phyloP scores from a whole-genome alignment of 2,113 vertebrate species.

The Sander lucioperca region DNA sequence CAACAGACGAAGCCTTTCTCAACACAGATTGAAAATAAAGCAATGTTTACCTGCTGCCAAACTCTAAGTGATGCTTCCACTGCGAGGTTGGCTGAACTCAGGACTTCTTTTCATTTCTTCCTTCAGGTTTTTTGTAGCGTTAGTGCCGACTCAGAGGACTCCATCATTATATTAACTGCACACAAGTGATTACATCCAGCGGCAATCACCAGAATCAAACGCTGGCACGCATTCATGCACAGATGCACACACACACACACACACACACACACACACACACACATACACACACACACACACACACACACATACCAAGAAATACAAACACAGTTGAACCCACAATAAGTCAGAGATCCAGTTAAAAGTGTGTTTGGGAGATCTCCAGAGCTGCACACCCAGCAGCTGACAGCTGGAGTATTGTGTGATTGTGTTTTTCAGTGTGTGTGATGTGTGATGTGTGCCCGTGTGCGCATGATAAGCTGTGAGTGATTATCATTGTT shows the following conservation, averaged over 20 bases:
- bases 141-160: slow-evolving; percentile 14
- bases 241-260: slow-evolving; percentile 30
- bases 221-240: slow-evolving; percentile 39
- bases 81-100: slow-evolving; percentile 18
- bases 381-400: slow-evolving; percentile 73
- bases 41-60: slow-evolving; percentile 21
- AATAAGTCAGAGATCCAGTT: slow-evolving; percentile 51
- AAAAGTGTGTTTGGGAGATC: slow-evolving; percentile 48
- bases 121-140: slow-evolving; percentile 10
- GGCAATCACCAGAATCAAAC: slow-evolving; percentile 65
- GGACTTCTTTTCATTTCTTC: slow-evolving; percentile 10
- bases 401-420: slow-evolving; percentile 82
- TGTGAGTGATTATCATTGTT: slow-evolving; percentile 56
- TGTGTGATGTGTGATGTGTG: slow-evolving; percentile 15
- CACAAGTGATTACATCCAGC: slow-evolving; percentile 51
- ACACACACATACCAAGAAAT: not conserved
- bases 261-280: no score
- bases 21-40: not conserved
- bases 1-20: not conserved
- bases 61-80: not conserved
- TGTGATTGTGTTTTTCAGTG: slow-evolving; percentile 29
- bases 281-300: no score
- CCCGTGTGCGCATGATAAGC: slow-evolving; percentile 41
- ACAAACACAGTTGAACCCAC: slow-evolving; percentile 36
- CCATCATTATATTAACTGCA: slow-evolving; percentile 40